Base-by-base conservation (phyloP, 1,140 invertebrate genomes). In the Drosophila murphyi region DNA sequence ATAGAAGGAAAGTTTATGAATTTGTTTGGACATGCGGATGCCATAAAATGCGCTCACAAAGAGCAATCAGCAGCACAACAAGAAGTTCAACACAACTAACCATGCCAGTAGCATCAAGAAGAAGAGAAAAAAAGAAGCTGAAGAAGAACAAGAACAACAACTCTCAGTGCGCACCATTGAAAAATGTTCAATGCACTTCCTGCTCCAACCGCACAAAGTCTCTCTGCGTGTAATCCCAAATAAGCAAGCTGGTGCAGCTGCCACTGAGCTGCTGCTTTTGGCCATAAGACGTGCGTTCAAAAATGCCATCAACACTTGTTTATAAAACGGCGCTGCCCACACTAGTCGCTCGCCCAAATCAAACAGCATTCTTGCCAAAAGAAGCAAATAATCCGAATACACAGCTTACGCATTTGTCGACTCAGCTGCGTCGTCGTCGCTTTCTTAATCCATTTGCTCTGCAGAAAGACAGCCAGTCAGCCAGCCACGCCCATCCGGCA, bases 221-320 rank as follows among this genome's bases (percentile, higher is more conserved):
- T 43, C 20, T 20, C 20, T 20, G 20, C 63, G 57, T 85, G 81
- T 85, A 85, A 85, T 83, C 82, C 74, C 67, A 85, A 83, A 78
- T 83, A 85, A 83, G 74, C 65, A 83, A 80, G 80, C 10, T 4
- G 39, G 76, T 79, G 80, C 10, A n/a, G 39, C 80, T 79, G 80
- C 76, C 67, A 72, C 74, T 79, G 61, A 78, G 60, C 68, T 69
- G 74, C 41, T 55, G 43, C 51, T 67, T 65, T 52, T 28, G 28
- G 56, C 12, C 62, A 37, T 62, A 62, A 59, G 67, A 60, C 70
- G 76, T 78, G 78, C 78, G 5, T 55, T 59, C 45, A 59, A 74
- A 64, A 78, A 65, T 85, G 80, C 67, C 76, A 85, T 83, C 82
- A 83, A 85, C 82, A 85, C 81, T 85, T 85, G 82, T 85, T 80